Evolutionary conservation across 2,113 vertebrate species (phyloP).

Genomic region (Pluvialis apricaria): DNA sequence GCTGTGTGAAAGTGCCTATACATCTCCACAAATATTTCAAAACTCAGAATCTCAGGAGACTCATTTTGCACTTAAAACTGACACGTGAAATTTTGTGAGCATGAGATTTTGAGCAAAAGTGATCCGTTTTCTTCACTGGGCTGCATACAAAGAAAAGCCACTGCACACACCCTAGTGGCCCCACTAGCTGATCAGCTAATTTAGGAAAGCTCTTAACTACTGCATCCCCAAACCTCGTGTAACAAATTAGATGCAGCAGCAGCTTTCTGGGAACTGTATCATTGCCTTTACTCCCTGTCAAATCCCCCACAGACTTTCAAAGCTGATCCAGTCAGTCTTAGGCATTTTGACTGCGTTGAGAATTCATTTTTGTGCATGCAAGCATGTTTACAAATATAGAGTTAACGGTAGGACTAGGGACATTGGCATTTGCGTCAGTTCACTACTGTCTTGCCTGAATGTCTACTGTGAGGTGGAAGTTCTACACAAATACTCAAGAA

Average conservation of each 20-base stretch:
- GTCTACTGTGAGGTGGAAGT: neutral
- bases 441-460: neutral
- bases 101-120: neutral
- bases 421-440: neutral
- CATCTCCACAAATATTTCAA: neutral
- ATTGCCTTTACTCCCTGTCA: neutral
- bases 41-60: conserved; percentile 3
- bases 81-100: conserved; percentile 50
- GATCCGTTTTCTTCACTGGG: neutral
- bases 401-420: neutral
- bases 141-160: neutral
- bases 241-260: neutral
- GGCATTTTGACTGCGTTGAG: neutral
- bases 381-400: neutral
- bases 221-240: neutral
- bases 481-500: neutral
- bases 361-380: neutral
- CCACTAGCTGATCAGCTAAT: neutral
- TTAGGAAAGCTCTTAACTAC: neutral
- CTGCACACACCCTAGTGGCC: neutral
- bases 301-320: neutral
- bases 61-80: conserved; percentile 70
- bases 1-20: neutral
- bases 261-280: neutral
- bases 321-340: neutral